Evolutionary conservation across 1,140 invertebrate species (phyloP), one percentile per base, ranked within the genome.

Genomic region (Manduca sexta): DNA sequence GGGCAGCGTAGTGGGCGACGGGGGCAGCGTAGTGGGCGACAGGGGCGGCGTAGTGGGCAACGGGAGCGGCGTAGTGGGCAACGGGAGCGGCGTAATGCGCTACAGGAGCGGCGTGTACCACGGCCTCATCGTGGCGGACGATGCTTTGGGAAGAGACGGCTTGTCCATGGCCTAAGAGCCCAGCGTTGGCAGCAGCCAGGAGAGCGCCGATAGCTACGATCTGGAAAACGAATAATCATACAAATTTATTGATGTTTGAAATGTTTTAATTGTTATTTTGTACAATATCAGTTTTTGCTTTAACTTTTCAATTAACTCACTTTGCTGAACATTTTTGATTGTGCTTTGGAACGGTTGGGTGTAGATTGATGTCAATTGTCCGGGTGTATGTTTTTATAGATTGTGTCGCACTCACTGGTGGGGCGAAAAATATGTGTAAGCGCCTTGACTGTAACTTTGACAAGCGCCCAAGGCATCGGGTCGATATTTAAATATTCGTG

Each of bases 131-230:
- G 13, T 12, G 21, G 8, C 21, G 21, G 21, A 26, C 58, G 45
- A 80, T 75, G 64, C 69, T 84, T 41, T 84, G 81, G n/a, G 76
- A 78, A 7, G 83, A 86, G 42, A 79, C 69, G 12, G 72, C 77
- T 18, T 63, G 66, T 5, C 70, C 73, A n/a, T 63, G 54, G 21
- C 21, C 21, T 26, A 26, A 26, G 8, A 59, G 49, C 30, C 64
- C 69, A 16, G 66, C 74, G 45, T 62, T 75, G 44, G 71, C 71
- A 10, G 61, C 73, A 6, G 67, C 71, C 46, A 73, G 39, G 16
- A 79, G 34, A 17, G 75, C 71, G 31, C 67, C 56, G 46, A 74
- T 49, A 41, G 64, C 64, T 48, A 71, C 33, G 34, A 74, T 61
- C 70, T 74, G 45, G 18, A 61, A 66, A 56, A 43, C n/a, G n/a